Conservation (phyloP, 2,797 vertebrate genomes). For the Bradypodion pumilum region DNA sequence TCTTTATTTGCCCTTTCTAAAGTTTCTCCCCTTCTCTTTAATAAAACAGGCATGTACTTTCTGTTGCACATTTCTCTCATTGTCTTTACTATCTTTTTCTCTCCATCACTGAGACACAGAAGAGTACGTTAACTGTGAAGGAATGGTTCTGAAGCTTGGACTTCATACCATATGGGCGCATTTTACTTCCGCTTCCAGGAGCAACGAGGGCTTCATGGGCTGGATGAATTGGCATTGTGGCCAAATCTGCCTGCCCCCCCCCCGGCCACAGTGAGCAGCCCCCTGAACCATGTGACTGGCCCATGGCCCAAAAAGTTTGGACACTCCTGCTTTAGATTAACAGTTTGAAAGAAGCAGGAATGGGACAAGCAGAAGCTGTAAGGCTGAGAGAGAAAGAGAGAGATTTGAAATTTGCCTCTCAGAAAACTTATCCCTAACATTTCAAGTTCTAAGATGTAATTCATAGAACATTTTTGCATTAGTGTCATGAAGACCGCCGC, state of each 20-base stretch:
- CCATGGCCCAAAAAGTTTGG: too few relatives aligned
- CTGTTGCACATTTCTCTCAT: slow-evolving; percentile 44
- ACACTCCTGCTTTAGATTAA: slow-evolving; percentile 53
- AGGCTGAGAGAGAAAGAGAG: slow-evolving; percentile 5
- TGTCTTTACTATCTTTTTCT: slow-evolving; percentile 36
- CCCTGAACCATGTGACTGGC: too few relatives aligned
- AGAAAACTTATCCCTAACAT: slow-evolving; percentile 48
- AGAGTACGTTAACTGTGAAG: slow-evolving; percentile 36
- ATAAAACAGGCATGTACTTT: slow-evolving; percentile 49
- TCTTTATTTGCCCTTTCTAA: slow-evolving; percentile 46
- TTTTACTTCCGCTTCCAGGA: too few relatives aligned
- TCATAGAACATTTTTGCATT: slow-evolving; percentile 38
- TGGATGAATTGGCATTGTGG: too few relatives aligned
- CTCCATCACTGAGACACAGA: slow-evolving; percentile 46
- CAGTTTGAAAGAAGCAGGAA: slow-evolving; percentile 52
- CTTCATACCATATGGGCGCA: too few relatives aligned
- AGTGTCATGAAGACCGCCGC: slow-evolving; percentile 31
- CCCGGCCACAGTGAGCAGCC: too few relatives aligned
- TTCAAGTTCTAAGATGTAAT: slow-evolving; percentile 60
- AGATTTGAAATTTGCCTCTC: slow-evolving; percentile 59
- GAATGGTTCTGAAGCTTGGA: slow-evolving; percentile 40
- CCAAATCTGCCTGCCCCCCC: too few relatives aligned
- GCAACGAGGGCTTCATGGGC: too few relatives aligned
- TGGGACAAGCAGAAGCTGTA: slow-evolving; percentile 61
- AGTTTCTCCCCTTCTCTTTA: slow-evolving; percentile 26